Evolutionary conservation across 1,140 invertebrate species (phyloP).

Genomic region (Brachionus rubens): DNA sequence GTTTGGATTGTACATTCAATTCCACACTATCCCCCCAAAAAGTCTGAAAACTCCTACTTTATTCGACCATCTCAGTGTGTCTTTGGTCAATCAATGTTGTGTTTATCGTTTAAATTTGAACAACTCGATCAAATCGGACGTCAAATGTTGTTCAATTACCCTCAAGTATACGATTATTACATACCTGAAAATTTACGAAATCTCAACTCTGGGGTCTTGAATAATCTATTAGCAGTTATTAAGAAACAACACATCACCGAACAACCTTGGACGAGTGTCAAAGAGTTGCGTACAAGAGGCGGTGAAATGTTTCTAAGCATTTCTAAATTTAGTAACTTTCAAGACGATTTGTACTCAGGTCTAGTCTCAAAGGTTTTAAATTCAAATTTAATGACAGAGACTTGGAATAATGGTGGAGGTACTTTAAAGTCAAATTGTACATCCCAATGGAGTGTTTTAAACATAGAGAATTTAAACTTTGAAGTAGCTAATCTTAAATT

Average conservation of each 20-base stretch:
- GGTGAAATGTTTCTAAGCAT: constrained; percentile 21
- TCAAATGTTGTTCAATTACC: constrained; percentile 30
- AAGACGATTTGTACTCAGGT: constrained; percentile 37
- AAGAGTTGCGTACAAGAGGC: constrained; percentile 7
- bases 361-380: not conserved
- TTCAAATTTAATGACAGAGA: constrained; percentile 35
- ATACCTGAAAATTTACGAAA: constrained; percentile 23
- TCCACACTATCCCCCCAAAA: constrained; percentile 37
- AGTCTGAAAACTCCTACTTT: constrained; percentile 1
- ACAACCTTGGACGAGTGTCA: constrained; percentile 1
- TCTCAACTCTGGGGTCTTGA: not conserved
- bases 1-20: constrained; percentile 42
- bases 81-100: constrained; percentile 44
- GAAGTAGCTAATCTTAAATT: not conserved
- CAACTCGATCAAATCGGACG: constrained; percentile 13
- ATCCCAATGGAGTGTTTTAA: constrained; percentile 33
- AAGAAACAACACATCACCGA: not conserved
- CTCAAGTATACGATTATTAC: constrained; percentile 36
- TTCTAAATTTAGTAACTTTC: constrained; percentile 43
- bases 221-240: constrained; percentile 18
- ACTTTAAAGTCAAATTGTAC: constrained; percentile 39
- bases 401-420: constrained; percentile 40
- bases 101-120: constrained; percentile 45
- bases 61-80: constrained; percentile 33
- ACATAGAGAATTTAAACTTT: constrained; percentile 14